A percentile compares a stretch with the other conserved stretches of the same genome.
Evolutionary conservation across 2,113 vertebrate species (phyloP).

Genomic region (Ptychochromis oligacanthus): DNA sequence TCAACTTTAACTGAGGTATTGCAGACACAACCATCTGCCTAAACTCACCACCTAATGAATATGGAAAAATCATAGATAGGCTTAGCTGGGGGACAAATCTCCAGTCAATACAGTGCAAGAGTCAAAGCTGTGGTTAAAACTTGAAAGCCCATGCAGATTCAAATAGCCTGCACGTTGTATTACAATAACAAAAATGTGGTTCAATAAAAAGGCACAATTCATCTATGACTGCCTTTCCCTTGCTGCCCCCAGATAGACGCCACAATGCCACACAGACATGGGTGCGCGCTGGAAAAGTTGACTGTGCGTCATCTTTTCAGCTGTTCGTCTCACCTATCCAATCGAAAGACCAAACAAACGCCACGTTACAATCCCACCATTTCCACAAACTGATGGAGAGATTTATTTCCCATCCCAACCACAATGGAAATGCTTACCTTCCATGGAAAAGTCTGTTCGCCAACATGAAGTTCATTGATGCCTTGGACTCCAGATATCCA

Average conservation of each 20-base stretch:
- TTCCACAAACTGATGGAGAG: slow-evolving; percentile 68
- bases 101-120: slow-evolving; percentile 23
- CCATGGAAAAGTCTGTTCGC: slow-evolving; percentile 92
- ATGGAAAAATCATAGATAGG: slow-evolving; percentile 38
- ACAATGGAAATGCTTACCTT: slow-evolving; percentile 85
- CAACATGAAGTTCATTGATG: slow-evolving; percentile 95
- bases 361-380: slow-evolving; percentile 54
- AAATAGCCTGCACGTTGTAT: slow-evolving; percentile 33
- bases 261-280: slow-evolving; percentile 57
- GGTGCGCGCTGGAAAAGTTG: slow-evolving; percentile 59
- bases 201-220: slow-evolving; percentile 27
- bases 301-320: slow-evolving; percentile 55
- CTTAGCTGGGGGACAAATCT: slow-evolving; percentile 36
- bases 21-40: slow-evolving; percentile 36
- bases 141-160: slow-evolving; percentile 33
- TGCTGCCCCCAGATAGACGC: slow-evolving; percentile 14
- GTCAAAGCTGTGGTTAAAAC: slow-evolving; percentile 45
- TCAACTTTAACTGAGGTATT: slow-evolving; percentile 53
- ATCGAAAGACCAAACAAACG: slow-evolving; percentile 69
- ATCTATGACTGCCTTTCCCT: slow-evolving; percentile 35
- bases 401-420: slow-evolving; percentile 64
- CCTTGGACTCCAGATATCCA: slow-evolving; percentile 93
- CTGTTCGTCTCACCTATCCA: slow-evolving; percentile 71
- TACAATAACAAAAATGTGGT: slow-evolving; percentile 44
- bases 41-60: slow-evolving; percentile 50